Base-by-base conservation (phyloP, 2,888 invertebrate species). In the Mesorhabditis spiculigera region DNA sequence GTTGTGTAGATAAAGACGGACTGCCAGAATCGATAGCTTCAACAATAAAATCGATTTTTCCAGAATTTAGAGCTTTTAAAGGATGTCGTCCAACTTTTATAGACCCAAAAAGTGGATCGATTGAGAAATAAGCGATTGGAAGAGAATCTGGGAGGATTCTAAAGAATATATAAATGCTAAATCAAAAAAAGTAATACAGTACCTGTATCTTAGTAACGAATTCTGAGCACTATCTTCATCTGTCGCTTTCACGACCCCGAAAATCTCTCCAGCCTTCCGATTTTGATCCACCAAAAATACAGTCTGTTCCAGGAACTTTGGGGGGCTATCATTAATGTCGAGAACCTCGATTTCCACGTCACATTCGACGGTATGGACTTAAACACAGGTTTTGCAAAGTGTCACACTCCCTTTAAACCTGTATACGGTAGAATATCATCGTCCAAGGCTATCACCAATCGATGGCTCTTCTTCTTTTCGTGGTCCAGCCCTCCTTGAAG, bases 21-120 rank as follows among this genome's bases (percentile, higher is more conserved):
- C n/a, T 50, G 10, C 58, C 58, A n/a, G 58, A 50, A n/a, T 50
- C 58, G 58, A 50, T 50, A 50, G 58, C 58, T 50, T 50, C 58
- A 2, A 50, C 58, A 1, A 13, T 1, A 50, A 50, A 50, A 13
- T 10, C 3, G 3, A 50, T 13, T 13, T 50, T 13, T 50, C 8
- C 13, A 10, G 50, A 13, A 50, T 6, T 13, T 50, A 50, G 13
- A n/a, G n/a, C n/a, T 50, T 13, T 6, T 10, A 50, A n/a, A 50
- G 58, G 3, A 50, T 50, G 58, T 1, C 58, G 8, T 50, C 58
- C 58, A 50, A 50, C 58, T 13, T 10, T 13, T 13, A 50, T 1
- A 1, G 8, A 50, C 0, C 58, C 58, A 3, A 50, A 50, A 3
- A 50, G 0, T 2, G 58, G 58, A 50, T 50, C 58, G 10, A 50